These are phyloP conservation scores for Cephus spinipes DNA, from an alignment of 2,888 invertebrate genomes.

Conservation along the genomic window DNA sequence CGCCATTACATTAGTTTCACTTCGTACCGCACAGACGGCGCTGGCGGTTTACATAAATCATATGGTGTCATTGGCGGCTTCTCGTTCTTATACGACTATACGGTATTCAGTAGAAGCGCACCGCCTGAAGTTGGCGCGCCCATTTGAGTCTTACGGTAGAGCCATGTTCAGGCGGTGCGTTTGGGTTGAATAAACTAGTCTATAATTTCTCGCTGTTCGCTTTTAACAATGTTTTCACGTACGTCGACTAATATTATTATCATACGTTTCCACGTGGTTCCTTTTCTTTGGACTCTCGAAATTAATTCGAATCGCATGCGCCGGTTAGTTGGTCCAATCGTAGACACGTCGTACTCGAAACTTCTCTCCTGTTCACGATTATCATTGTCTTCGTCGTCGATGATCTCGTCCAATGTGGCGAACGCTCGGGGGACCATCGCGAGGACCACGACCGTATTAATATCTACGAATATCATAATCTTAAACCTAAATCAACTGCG, in stretches of 20 bases:
- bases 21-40: neutral
- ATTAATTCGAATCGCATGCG: neutral
- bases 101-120: too few species aligned
- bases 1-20: neutral
- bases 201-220: neutral
- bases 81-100: neutral
- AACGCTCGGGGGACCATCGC: constrained; percentile 45
- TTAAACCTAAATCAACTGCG: constrained; percentile 45
- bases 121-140: too few species aligned
- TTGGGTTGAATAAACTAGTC: too few species aligned
- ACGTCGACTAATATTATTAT: neutral
- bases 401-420: constrained; percentile 15
- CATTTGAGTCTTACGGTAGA: too few species aligned
- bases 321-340: neutral
- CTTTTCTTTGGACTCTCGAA: neutral
- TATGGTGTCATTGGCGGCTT: neutral
- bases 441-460: constrained; percentile 37
- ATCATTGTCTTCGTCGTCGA: neutral
- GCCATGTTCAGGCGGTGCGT: too few species aligned
- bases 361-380: neutral
- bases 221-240: neutral
- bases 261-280: neutral
- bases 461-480: constrained; percentile 45
- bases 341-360: neutral
- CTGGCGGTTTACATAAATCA: neutral